Conservation (phyloP, 2,113 vertebrate species). For the Catharus fuscescens region DNA sequence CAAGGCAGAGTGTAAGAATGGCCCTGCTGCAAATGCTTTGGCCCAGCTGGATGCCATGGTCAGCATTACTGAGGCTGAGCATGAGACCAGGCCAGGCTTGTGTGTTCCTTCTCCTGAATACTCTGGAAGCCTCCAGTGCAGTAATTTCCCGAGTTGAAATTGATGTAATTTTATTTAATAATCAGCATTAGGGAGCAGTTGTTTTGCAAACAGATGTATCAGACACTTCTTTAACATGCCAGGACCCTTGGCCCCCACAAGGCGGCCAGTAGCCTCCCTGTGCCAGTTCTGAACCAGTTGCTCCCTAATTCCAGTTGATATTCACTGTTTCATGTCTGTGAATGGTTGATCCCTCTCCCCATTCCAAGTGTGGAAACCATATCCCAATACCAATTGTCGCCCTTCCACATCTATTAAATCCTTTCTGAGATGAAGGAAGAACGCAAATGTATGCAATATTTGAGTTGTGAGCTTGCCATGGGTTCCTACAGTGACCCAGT, state of each 20-base stretch:
- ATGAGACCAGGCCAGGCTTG: neutral
- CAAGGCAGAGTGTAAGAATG: neutral
- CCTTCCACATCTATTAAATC: neutral
- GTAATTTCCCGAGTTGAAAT: neutral
- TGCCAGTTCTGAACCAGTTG: neutral
- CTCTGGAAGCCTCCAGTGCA: neutral
- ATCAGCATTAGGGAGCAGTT: rapidly evolving
- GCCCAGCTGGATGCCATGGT: neutral
- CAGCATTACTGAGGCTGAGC: neutral
- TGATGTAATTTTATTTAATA: neutral
- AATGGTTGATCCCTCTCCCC: neutral
- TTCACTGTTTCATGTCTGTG: neutral
- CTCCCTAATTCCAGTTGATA: neutral
- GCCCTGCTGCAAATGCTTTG: neutral
- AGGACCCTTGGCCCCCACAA: neutral
- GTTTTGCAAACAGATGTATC: neutral
- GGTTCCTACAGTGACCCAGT: neutral
- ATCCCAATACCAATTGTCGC: neutral
- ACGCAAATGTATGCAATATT: neutral
- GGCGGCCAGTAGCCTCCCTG: rapidly evolving
- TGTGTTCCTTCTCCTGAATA: neutral
- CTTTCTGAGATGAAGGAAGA: neutral
- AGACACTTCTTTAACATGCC: neutral
- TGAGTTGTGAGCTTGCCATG: neutral
- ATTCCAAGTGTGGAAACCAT: neutral